phyloP scores from a whole-genome alignment of 1,140 invertebrate genomes.

The Atopsyche davidsoni region DNA sequence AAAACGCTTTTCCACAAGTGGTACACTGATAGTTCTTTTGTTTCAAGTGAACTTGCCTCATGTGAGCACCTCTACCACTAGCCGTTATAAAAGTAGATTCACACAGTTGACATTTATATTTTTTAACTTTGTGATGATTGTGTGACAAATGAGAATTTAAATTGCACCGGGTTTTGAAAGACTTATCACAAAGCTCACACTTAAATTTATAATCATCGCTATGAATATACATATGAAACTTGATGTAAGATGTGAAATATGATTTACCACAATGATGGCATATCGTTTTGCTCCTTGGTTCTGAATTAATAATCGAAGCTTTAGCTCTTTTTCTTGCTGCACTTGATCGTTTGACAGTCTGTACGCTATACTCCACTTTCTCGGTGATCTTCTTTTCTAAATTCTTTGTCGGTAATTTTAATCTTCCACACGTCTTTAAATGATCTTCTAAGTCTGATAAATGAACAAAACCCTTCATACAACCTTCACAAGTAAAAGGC shows the following conservation, averaged over 20 bases:
- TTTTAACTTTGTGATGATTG: constrained; percentile 44
- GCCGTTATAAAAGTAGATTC: constrained; percentile 44
- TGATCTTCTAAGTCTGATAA: constrained; percentile 35
- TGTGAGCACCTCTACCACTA: constrained; percentile 41
- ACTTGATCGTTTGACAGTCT: too few relatives aligned
- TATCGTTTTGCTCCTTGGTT: not conserved
- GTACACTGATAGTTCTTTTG: constrained; percentile 45
- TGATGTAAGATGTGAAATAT: constrained; percentile 43
- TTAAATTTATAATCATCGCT: constrained; percentile 40
- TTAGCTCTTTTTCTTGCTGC: too few relatives aligned
- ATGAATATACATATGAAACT: constrained; percentile 44
- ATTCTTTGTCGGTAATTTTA: not conserved
- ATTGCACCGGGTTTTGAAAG: constrained; percentile 43
- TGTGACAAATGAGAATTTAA: constrained; percentile 43
- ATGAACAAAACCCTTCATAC: constrained; percentile 43
- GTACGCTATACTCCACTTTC: too few relatives aligned
- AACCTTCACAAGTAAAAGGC: constrained; percentile 43
- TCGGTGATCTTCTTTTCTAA: too few relatives aligned
- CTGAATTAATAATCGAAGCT: not conserved
- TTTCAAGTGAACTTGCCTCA: constrained; percentile 44
- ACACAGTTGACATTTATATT: constrained; percentile 44
- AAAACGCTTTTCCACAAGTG: constrained; percentile 42
- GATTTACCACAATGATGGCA: constrained; percentile 48
- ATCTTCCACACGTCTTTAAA: constrained; percentile 5
- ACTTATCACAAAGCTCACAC: constrained; percentile 45